Conservation (phyloP, 2,888 invertebrate genomes). For the Ichneumoninae sp. region DNA sequence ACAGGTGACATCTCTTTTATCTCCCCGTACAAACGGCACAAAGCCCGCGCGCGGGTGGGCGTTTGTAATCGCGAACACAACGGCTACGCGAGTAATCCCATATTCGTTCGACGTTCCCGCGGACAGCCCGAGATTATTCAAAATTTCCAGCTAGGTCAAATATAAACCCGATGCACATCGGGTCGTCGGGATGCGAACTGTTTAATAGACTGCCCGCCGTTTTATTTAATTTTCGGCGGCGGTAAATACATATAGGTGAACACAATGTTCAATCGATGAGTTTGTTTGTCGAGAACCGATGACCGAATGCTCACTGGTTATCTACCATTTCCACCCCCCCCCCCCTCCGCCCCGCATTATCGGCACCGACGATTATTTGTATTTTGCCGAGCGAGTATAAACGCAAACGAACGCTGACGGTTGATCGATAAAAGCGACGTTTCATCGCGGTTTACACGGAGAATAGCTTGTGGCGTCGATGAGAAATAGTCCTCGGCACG, state of each 20-base stretch:
- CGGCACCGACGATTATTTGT: slow-evolving; percentile 4
- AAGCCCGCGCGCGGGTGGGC: neutral
- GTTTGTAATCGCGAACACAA: slow-evolving; percentile 35
- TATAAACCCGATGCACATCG: neutral
- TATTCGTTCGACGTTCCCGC: slow-evolving; percentile 2
- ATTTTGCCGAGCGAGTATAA: slow-evolving; percentile 23
- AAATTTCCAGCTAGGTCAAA: slow-evolving; percentile 6
- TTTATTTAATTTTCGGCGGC: neutral
- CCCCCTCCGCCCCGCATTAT: neutral
- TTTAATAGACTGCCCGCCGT: neutral
- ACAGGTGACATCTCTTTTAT: slow-evolving; percentile 33
- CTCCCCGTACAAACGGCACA: neutral
- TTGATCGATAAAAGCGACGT: slow-evolving; percentile 29
- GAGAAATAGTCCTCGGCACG: slow-evolving; percentile 47
- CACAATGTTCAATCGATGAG: neutral
- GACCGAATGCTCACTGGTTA: neutral
- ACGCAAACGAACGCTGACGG: slow-evolving; percentile 27
- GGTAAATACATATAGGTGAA: neutral
- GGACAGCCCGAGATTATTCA: slow-evolving; percentile 27
- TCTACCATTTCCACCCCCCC: neutral
- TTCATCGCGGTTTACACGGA: neutral
- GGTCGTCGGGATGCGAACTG: neutral
- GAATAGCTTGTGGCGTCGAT: neutral
- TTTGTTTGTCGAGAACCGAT: neutral
- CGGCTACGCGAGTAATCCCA: neutral